Conservation (phyloP, 2,797 vertebrate species). For the Siniperca undulata region DNA sequence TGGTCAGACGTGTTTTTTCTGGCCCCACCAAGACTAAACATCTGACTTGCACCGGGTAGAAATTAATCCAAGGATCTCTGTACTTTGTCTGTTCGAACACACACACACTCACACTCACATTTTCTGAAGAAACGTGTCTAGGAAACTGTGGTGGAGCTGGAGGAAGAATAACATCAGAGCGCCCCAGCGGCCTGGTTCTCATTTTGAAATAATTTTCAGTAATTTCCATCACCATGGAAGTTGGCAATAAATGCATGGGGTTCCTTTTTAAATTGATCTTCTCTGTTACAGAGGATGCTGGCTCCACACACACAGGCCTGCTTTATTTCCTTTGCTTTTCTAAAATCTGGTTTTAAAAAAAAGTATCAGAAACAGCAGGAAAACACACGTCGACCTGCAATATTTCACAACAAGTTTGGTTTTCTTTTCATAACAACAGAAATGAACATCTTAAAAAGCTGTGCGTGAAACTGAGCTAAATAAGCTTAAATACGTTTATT, state of each 20-base stretch:
- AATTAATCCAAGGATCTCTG: conserved; percentile 1
- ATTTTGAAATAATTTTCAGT: conserved; percentile 57
- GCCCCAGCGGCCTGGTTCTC: conserved; percentile 41
- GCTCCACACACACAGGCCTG: background rate
- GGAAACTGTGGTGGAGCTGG: background rate
- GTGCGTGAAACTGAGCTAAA: background rate
- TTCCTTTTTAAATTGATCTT: conserved; percentile 32
- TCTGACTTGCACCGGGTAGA: conserved; percentile 24
- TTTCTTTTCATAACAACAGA: background rate
- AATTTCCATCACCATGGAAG: conserved; percentile 39
- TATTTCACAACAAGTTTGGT: background rate
- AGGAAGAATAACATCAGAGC: conserved; percentile 41
- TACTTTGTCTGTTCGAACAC: background rate
- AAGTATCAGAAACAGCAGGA: background rate
- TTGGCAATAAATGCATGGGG: conserved; percentile 20
- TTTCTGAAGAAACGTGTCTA: conserved; percentile 1
- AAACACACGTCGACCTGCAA: background rate
- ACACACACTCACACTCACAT: conserved; percentile 2
- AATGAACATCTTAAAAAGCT: background rate
- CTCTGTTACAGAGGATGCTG: conserved; percentile 24
- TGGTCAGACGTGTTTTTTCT: background rate
- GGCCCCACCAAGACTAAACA: conserved; percentile 18
- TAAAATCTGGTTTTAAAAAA: background rate
- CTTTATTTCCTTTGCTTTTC: background rate
- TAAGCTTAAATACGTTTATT: background rate